Evolutionary conservation across 2,888 invertebrate species (phyloP).

Genomic region (Megalurothrips usitatus): DNA sequence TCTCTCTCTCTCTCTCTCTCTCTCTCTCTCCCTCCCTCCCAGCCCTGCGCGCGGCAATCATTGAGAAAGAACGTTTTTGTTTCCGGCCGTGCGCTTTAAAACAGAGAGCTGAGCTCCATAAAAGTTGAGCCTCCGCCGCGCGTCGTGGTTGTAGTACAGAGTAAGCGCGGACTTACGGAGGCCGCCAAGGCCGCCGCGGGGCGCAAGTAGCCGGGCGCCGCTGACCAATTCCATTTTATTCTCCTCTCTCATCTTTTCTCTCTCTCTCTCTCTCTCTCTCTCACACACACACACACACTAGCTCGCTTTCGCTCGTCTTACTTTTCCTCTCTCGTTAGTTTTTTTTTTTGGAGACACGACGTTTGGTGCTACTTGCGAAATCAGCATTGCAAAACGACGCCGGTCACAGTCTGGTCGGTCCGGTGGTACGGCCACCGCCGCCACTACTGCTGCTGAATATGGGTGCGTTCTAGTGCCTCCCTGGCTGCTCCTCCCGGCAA

Average conservation of each 20-base stretch:
- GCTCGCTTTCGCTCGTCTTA: no score
- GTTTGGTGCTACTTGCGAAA: background rate
- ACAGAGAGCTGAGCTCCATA: constrained; percentile 17
- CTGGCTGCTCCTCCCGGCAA: no score
- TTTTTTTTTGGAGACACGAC: background rate
- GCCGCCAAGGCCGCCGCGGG: background rate
- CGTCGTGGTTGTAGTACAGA: background rate
- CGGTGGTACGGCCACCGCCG: no score
- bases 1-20: background rate
- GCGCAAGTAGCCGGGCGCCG: background rate
- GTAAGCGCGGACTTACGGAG: background rate
- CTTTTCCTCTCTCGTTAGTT: background rate
- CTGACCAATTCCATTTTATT: background rate
- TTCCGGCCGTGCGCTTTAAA: background rate
- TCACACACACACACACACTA: no score
- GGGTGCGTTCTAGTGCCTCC: background rate
- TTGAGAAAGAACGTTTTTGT: constrained; percentile 13
- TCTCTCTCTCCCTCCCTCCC: background rate
- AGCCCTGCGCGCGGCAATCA: background rate
- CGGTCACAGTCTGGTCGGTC: background rate
- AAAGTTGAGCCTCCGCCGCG: background rate
- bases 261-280: no score
- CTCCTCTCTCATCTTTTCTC: background rate
- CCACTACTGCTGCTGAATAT: background rate
- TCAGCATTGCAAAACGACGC: background rate